These are phyloP conservation scores for Brienomyrus longianalis DNA, from an alignment of 2,113 vertebrate species.

Conservation along the genomic window DNA sequence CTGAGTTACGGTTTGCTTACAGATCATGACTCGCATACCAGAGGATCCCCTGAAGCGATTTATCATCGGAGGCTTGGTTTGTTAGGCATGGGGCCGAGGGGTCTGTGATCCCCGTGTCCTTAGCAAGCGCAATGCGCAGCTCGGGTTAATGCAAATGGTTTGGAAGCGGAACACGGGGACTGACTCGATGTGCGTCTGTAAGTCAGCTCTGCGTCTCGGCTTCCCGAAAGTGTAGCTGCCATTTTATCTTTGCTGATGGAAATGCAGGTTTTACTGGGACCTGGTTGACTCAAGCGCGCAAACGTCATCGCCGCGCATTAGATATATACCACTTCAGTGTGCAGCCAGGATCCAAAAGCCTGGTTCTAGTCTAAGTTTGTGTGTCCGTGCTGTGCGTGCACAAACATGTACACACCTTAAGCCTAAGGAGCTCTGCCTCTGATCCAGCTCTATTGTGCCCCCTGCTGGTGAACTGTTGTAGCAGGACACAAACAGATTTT, in stretches of 20 bases:
- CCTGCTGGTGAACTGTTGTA: not conserved
- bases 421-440: not conserved
- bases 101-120: not conserved
- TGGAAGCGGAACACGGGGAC: not conserved
- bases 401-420: not conserved
- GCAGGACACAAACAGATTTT: not conserved
- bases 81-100: not conserved
- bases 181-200: not conserved
- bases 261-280: not conserved
- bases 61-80: not conserved
- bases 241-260: not conserved
- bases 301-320: too few species aligned
- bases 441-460: not conserved
- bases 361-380: not conserved
- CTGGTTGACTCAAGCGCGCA: not conserved
- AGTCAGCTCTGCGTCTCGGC: not conserved
- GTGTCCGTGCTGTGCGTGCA: not conserved
- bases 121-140: not conserved
- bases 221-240: not conserved
- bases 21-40: not conserved
- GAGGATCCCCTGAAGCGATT: not conserved
- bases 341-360: not conserved
- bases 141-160: not conserved
- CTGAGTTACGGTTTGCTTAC: not conserved
- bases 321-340: not conserved